Percentiles rank a stretch among this genome's conserved stretches.
phyloP scores from a whole-genome alignment of 2,797 vertebrate genomes.

The Danio tinwini region DNA sequence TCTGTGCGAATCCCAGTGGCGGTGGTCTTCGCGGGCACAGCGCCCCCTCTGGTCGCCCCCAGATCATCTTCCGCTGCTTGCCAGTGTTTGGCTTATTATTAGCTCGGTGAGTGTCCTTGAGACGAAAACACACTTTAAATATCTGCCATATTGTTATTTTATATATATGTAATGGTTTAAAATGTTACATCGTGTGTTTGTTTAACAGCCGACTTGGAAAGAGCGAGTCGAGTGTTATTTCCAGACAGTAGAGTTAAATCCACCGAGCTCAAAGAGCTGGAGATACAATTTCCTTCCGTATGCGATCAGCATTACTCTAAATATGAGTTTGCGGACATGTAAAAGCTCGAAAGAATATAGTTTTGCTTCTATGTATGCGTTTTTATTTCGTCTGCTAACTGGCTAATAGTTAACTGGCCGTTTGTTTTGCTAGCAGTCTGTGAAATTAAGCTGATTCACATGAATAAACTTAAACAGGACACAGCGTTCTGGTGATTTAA shows the following conservation, averaged over 20 bases:
- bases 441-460: background rate
- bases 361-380: background rate
- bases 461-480: background rate
- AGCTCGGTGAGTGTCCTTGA: constrained; percentile 43
- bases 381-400: background rate
- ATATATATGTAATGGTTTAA: background rate
- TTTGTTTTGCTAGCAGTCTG: background rate
- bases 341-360: background rate
- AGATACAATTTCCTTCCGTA: background rate
- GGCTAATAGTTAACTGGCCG: background rate
- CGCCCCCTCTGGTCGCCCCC: constrained; percentile 12
- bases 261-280: background rate
- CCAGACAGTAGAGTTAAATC: background rate
- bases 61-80: background rate
- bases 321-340: background rate
- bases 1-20: background rate
- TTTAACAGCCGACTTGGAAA: background rate
- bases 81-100: constrained; percentile 21
- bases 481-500: background rate
- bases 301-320: background rate
- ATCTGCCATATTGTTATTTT: background rate
- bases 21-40: background rate
- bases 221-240: background rate
- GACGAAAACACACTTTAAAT: constrained; percentile 18
- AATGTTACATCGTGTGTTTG: background rate